These are phyloP conservation scores for Bembecia ichneumoniformis DNA, from an alignment of 2,888 invertebrate species.

Conservation along the genomic window DNA sequence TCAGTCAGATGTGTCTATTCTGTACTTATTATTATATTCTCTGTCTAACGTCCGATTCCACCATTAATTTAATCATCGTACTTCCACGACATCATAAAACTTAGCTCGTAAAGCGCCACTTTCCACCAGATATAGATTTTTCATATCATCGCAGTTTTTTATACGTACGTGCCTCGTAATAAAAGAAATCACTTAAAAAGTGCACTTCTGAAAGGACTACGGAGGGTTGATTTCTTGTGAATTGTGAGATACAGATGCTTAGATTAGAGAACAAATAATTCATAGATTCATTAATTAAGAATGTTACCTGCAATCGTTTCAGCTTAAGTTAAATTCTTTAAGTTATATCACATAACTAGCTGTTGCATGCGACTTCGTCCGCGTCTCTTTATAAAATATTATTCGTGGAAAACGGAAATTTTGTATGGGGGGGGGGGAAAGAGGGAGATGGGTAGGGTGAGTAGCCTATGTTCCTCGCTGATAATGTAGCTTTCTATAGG, in stretches of 20 bases:
- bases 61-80: conserved; percentile 50
- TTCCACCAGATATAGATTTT: conserved; percentile 53
- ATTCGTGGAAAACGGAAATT: too few relatives aligned
- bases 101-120: conserved; percentile 54
- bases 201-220: conserved; percentile 36
- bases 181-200: conserved; percentile 69
- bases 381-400: too few relatives aligned
- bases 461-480: too few relatives aligned
- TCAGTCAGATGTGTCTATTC: conserved; percentile 8
- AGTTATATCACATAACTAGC: too few relatives aligned
- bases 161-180: conserved; percentile 64
- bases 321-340: too few relatives aligned
- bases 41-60: conserved; percentile 21
- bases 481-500: too few relatives aligned
- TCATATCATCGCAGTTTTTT: conserved; percentile 43
- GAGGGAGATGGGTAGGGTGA: too few relatives aligned
- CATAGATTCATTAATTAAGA: too few relatives aligned
- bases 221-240: conserved; percentile 35
- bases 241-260: conserved; percentile 27
- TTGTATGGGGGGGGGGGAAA: too few relatives aligned
- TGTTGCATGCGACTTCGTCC: too few relatives aligned
- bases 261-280: too few relatives aligned
- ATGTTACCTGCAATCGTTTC: too few relatives aligned
- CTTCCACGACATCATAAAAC: conserved; percentile 53
- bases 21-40: conserved; percentile 10